phyloP scores from a whole-genome alignment of 1,140 invertebrate species.

The Zaprionus ornatus region DNA sequence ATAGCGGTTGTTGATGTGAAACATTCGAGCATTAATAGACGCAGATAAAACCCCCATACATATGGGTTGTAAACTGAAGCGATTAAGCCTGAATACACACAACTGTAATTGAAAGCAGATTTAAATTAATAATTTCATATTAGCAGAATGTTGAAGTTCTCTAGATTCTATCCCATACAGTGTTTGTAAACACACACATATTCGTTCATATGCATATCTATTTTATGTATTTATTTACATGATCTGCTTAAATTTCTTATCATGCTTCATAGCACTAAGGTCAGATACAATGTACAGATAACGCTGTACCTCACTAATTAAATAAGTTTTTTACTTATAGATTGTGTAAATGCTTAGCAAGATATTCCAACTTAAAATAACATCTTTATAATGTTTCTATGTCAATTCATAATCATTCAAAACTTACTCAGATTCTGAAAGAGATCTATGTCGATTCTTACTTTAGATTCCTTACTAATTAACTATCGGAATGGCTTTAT shows the following conservation, averaged over 20 bases:
- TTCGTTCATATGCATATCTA: neutral
- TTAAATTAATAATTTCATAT: neutral
- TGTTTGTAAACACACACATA: neutral
- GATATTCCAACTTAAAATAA: too few relatives aligned
- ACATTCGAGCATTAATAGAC: constrained; percentile 1
- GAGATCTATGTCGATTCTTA: too few relatives aligned
- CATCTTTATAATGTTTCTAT: too few relatives aligned
- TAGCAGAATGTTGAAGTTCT: too few relatives aligned
- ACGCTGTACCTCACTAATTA: neutral
- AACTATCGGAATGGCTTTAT: too few relatives aligned
- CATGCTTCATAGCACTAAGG: neutral
- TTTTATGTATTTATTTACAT: neutral
- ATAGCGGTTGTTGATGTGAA: constrained; percentile 4
- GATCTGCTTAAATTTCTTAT: neutral
- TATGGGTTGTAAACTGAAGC: neutral
- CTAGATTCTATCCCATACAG: too few relatives aligned
- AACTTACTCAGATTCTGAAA: too few relatives aligned
- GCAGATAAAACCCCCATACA: neutral
- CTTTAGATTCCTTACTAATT: too few relatives aligned
- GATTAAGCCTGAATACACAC: neutral
- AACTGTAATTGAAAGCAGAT: neutral
- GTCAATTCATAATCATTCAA: too few relatives aligned
- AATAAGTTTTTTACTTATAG: neutral
- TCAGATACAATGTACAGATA: neutral
- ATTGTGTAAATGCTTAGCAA: neutral